phyloP scores from a whole-genome alignment of 2,113 vertebrate genomes.

The Thamnaconus septentrionalis region DNA sequence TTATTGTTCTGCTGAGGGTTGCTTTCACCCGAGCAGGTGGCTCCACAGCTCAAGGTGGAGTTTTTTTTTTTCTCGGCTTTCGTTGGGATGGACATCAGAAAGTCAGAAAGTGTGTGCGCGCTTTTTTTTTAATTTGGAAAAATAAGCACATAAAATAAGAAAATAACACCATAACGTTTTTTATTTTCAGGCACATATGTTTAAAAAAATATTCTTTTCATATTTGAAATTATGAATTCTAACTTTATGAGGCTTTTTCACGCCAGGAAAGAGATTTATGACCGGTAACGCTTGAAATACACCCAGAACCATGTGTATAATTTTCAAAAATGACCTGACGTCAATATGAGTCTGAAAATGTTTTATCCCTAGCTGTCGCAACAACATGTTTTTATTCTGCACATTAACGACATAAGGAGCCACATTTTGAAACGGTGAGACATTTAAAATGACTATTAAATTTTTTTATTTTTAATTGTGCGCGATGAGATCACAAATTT shows the following conservation, averaged over 20 bases:
- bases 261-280: constrained; percentile 51
- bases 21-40: constrained; percentile 61
- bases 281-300: constrained; percentile 35
- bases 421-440: too few species aligned
- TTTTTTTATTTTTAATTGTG: too few species aligned
- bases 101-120: too few species aligned
- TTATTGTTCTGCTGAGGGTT: constrained; percentile 55
- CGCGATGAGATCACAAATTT: too few species aligned
- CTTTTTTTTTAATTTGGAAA: neutral
- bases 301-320: constrained; percentile 58
- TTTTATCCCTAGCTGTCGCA: constrained; percentile 48
- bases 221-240: too few species aligned
- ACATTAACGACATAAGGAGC: too few species aligned
- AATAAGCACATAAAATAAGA: constrained; percentile 42
- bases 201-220: too few species aligned
- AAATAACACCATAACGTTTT: neutral
- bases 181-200: too few species aligned
- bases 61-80: constrained; percentile 11
- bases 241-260: constrained; percentile 4
- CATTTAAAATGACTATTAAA: too few species aligned
- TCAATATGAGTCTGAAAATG: constrained; percentile 40
- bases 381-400: too few species aligned
- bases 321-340: constrained; percentile 56
- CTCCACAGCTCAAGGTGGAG: constrained; percentile 30
- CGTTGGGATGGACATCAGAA: too few species aligned